Evolutionary conservation across 2,888 invertebrate species (phyloP), one percentile per base, ranked within the genome.

Genomic region (Gnatocerus cornutus): DNA sequence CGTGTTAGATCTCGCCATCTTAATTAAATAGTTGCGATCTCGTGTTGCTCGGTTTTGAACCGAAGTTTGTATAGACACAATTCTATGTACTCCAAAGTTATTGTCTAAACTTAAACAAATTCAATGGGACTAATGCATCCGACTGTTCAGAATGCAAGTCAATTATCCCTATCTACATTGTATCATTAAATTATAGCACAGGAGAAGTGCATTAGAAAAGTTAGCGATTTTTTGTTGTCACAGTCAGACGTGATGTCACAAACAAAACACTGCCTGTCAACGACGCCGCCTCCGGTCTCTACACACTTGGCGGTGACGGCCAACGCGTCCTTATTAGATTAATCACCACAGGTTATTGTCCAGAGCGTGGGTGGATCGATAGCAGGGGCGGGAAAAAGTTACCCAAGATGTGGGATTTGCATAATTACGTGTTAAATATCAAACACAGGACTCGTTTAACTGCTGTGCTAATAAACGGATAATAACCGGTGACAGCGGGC

Each of bases 301-400:
- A 39, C 53, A 53, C 64, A 64, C 64, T 64, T 64, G 64, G 14
- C 45, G 10, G 5, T 64, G 64, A 64, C 64, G 53, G 13, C 46
- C 30, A 10, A 53, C 46, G 55, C 64, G 53, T 64, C 53, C 64
- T 53, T 53, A 64, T 45, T 43, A 64, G 64, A 64, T 64, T 64
- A 64, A 64, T 64, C 64, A 53, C 64, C 64, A 29, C 55, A 64
- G 64, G 64, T 64, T 64, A 64, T 64, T 64, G 53, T 64, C 55
- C 53, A 63, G 30, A 41, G 29, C 43, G 29, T 41, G 30, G 52
- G 52, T 63, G 21, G 21, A 21, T 21, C 21, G 21, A 21, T 21
- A 1, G 21, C 4, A 4, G 21, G 21, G 21, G 21, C 21, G 21
- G 21, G 21, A 21, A 21, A 21, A 21, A 21, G 1, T 3, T 21